Evolutionary conservation across 2,113 vertebrate species (phyloP).

Genomic region (Anolis carolinensis): DNA sequence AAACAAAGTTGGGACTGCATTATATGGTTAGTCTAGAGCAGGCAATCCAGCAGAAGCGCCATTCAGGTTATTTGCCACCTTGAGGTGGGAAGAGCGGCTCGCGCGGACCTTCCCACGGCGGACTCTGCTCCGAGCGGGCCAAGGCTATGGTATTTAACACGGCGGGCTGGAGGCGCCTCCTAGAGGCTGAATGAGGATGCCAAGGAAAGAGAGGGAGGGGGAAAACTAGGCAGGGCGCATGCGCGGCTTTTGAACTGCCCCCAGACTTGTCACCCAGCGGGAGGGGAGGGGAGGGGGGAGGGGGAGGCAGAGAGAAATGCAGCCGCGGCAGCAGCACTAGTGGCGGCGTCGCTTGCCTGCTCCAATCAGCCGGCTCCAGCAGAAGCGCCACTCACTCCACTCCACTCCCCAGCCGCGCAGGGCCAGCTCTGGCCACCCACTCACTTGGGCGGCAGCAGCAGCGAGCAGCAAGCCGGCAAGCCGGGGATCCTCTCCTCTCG

Average conservation of each 20-base stretch:
- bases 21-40: too few species aligned
- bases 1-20: too few species aligned
- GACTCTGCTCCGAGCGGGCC: too few species aligned
- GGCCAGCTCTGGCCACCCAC: neutral
- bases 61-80: too few species aligned
- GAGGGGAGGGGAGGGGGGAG: slow-evolving; percentile 33
- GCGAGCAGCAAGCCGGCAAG: too few species aligned
- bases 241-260: slow-evolving; percentile 70
- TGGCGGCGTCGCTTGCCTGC: slow-evolving; percentile 73
- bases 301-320: slow-evolving; percentile 78
- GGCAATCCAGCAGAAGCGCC: too few species aligned
- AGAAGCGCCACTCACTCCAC: slow-evolving; percentile 62
- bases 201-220: neutral
- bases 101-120: too few species aligned
- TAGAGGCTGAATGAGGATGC: neutral
- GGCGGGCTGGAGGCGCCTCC: too few species aligned
- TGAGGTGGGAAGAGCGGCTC: too few species aligned
- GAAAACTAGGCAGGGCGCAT: slow-evolving; percentile 15
- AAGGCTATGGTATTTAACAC: too few species aligned
- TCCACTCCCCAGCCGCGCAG: neutral
- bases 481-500: too few species aligned
- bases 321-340: slow-evolving; percentile 77
- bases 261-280: slow-evolving; percentile 60
- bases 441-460: too few species aligned
- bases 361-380: slow-evolving; percentile 74